Conservation (phyloP, 2,888 invertebrate species). For the Dasysyrphus albostriatus region DNA sequence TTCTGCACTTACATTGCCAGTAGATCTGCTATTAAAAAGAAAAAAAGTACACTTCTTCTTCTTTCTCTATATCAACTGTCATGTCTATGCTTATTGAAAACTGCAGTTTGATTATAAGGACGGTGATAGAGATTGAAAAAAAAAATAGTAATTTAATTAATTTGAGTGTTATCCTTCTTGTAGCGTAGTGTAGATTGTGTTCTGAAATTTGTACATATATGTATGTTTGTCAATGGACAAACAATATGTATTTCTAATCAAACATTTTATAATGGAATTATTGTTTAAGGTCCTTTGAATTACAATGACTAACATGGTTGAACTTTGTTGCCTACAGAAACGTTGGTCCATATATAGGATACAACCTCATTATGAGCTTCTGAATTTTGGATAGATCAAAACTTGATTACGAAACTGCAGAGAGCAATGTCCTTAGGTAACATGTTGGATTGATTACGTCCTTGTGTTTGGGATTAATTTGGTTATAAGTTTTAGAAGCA, state of each 20-base stretch:
- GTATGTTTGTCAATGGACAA: background rate
- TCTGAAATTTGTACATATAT: background rate
- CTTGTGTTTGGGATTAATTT: background rate
- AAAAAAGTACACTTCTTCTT: background rate
- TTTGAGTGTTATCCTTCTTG: background rate
- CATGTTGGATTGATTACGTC: background rate
- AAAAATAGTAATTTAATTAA: conserved; percentile 27
- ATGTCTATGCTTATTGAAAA: background rate
- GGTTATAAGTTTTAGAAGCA: background rate
- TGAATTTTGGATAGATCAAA: background rate
- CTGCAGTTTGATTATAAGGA: conserved; percentile 26
- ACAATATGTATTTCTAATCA: background rate
- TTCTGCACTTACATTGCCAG: conserved; percentile 26
- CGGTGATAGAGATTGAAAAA: background rate
- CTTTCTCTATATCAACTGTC: background rate
- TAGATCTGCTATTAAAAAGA: background rate
- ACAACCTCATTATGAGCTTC: background rate
- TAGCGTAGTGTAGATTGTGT: background rate
- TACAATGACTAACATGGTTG: background rate
- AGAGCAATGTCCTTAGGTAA: background rate
- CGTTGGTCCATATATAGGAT: background rate
- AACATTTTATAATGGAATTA: conserved; percentile 6
- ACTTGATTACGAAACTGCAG: conserved; percentile 3
- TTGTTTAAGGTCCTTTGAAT: background rate
- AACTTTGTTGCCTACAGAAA: conserved; percentile 4